These are phyloP conservation scores for Paedocypris sp. DNA, from an alignment of 2,113 vertebrate species.

Conservation along the genomic window DNA sequence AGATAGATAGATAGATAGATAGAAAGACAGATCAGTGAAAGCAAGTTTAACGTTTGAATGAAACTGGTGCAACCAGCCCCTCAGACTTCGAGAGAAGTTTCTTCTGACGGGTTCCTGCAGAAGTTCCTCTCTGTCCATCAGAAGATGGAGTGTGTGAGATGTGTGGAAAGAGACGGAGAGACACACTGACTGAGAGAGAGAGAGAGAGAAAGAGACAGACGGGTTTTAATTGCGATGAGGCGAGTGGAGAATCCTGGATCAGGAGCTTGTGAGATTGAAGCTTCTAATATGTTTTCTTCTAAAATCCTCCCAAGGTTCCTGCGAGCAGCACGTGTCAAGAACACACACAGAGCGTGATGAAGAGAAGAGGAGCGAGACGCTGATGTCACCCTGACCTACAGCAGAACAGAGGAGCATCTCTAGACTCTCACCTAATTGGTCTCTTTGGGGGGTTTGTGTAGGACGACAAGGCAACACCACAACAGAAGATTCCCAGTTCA, in stretches of 20 bases:
- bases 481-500: neutral
- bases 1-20: too few relatives aligned
- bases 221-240: too few relatives aligned
- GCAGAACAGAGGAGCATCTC: slow-evolving; percentile 17
- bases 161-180: too few relatives aligned
- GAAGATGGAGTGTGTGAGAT: too few relatives aligned
- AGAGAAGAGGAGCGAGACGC: slow-evolving; percentile 41
- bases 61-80: slow-evolving; percentile 22
- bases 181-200: too few relatives aligned
- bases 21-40: neutral
- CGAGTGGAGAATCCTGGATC: too few relatives aligned
- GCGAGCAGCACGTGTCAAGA: too few relatives aligned
- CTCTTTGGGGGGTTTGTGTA: neutral
- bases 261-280: too few relatives aligned
- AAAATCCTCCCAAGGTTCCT: too few relatives aligned
- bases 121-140: neutral
- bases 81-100: neutral
- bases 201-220: too few relatives aligned
- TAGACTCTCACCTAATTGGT: slow-evolving; percentile 26
- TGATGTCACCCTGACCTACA: slow-evolving; percentile 23
- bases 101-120: slow-evolving; percentile 16
- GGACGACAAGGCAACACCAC: neutral
- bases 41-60: neutral
- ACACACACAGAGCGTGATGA: too few relatives aligned
- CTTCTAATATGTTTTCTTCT: too few relatives aligned